Base-by-base conservation (phyloP, 2,113 vertebrate species). In the Atlantisia rogersi region DNA sequence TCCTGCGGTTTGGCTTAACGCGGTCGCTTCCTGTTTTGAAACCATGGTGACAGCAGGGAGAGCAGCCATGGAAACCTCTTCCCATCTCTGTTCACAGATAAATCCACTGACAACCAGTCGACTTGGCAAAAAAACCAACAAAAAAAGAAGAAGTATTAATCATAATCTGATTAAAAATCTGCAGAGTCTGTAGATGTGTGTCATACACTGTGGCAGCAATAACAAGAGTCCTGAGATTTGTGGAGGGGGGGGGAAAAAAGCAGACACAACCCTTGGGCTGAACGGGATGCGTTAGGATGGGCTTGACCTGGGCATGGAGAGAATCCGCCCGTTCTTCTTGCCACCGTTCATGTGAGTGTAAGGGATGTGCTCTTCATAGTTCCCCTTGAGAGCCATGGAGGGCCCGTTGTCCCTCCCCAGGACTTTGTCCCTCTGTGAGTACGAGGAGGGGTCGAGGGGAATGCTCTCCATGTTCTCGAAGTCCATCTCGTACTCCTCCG, bases 381-480 rank as follows among this genome's bases (percentile, higher is more conserved):
- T 99, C 56, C 99, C 98, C 97, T 99, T 98, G 21, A 98, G 98
- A 88, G 98, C 99, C 97, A 98, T 97, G 0, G 98, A 98, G 64
- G 99, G 98, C 35, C 98, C 98, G 15, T 98, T 98, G 96, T 99
- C 99, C 97, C 98, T 97, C 81, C 98, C 96, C 91, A 98, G 97
- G 1, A 78, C 97, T 82, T 99, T 99, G 97, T 99, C 99, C 86
- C 98, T 97, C 95, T 99, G 99, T 0, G 98, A 98, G 97, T 98
- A 99, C 0, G 99, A 99, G 22, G 99, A 98, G 4, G 99, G 99
- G 93, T 99, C 99, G 37, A 99, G 98, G 20, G 99, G 99, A 86
- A 99, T 99, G 91, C 99, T 99, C 96, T 99, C 99, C 99, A 99
- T 99, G 98, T 99, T 99, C 96, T 99, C 99, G 9, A 99, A 98